A percentile compares a stretch with the other conserved stretches of the same genome.
These are phyloP conservation scores for Osmerus eperlanus DNA, from an alignment of 2,113 vertebrate species.

Conservation along the genomic window DNA sequence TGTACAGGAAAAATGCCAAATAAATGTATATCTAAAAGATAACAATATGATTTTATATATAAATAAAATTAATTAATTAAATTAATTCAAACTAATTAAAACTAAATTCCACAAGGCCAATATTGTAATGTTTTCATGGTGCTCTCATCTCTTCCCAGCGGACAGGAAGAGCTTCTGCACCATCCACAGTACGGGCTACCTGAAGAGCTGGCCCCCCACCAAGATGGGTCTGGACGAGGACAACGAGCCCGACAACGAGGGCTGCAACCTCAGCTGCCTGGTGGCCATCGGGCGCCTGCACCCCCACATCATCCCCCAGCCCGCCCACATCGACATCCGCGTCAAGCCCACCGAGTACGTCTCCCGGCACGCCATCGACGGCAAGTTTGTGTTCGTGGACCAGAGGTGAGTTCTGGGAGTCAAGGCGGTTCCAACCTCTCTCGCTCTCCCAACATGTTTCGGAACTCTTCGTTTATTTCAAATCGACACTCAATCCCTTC, in stretches of 20 bases:
- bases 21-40: not conserved
- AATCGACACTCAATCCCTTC: no score
- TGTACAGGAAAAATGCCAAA: not conserved
- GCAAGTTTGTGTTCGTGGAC: constrained; percentile 98
- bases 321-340: constrained; percentile 87
- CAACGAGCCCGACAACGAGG: constrained; percentile 93
- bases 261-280: constrained; percentile 96
- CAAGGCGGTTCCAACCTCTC: no score
- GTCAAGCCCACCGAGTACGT: constrained; percentile 97
- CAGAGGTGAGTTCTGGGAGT: constrained; percentile 83
- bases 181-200: constrained; percentile 97
- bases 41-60: not conserved
- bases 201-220: constrained; percentile 98
- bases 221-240: constrained; percentile 98
- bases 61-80: no score
- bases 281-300: constrained; percentile 95
- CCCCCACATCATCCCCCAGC: constrained; percentile 89
- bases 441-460: no score
- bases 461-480: no score
- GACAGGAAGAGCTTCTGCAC: constrained; percentile 99
- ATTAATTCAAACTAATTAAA: no score
- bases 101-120: no score
- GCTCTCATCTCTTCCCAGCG: constrained; percentile 63
- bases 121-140: not conserved
- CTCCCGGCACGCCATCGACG: constrained; percentile 94